Evolutionary conservation across 2,888 invertebrate genomes (phyloP).

Genomic region (Trimorus sp.): DNA sequence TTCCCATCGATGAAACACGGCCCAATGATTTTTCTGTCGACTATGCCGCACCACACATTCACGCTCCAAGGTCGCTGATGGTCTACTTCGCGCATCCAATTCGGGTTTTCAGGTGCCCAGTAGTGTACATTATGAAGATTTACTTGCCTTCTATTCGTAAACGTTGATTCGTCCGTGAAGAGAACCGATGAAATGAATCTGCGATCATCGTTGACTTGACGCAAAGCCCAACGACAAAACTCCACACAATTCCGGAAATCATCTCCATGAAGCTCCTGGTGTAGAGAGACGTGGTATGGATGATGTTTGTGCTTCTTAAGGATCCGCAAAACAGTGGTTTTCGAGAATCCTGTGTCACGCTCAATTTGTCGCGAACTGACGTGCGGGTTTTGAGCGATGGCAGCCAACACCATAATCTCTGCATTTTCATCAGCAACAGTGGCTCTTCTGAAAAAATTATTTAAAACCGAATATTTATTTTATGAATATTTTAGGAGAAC

Average conservation of each 20-base stretch:
- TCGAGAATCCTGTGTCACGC: neutral
- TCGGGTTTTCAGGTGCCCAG: slow-evolving; percentile 10
- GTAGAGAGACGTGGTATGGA: slow-evolving; percentile 3
- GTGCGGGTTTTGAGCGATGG: neutral
- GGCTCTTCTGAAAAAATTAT: no score
- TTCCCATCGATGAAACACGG: slow-evolving; percentile 4
- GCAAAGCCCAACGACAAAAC: neutral
- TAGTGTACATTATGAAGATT: slow-evolving; percentile 8
- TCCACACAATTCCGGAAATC: slow-evolving; percentile 1
- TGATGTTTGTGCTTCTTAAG: neutral
- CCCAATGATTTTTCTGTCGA: slow-evolving; percentile 4
- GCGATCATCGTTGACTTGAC: neutral
- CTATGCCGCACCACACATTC: slow-evolving; percentile 14
- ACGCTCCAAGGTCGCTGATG: slow-evolving; percentile 11
- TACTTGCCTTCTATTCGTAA: neutral
- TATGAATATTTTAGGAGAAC: no score
- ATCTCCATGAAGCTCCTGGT: neutral
- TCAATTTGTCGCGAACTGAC: slow-evolving; percentile 1
- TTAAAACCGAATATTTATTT: no score
- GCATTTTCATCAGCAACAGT: neutral
- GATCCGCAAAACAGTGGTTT: neutral
- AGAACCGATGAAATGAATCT: neutral
- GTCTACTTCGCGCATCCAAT: slow-evolving; percentile 7
- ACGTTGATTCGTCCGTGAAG: slow-evolving; percentile 2
- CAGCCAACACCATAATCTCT: slow-evolving; percentile 2